Base-by-base conservation (phyloP, 2,888 invertebrate genomes). In the Sympetrum striolatum region DNA sequence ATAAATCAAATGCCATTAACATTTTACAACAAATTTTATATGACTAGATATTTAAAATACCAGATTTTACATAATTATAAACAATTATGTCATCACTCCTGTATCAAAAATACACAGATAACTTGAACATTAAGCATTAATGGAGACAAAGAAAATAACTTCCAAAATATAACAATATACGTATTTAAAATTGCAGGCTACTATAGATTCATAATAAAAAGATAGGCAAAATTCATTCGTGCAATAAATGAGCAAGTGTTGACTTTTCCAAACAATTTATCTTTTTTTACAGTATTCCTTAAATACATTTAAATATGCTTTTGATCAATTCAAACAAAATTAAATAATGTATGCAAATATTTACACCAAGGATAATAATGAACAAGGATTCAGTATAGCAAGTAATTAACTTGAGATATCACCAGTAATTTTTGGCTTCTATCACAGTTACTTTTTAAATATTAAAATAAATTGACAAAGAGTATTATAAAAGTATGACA, bases 351-450 rank as follows among this genome's bases (percentile, higher is more conserved):
- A 73, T 73, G 31, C 73, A 73, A 31, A 73, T 31, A 73, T 73
- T 31, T 73, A 73, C 31, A 73, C 25, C 31, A 73, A 5, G 8
- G 31, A 31, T 31, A 73, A 31, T 73, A 22, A 73, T 14, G 12
- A 73, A 25, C 25, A 31, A 25, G 15, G 31, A 73, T 2, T 22
- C 8, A 31, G 22, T 79, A 4, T 48, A 25, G 53, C 48, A 90
- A 39, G 22, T 25, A 48, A 90, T 35, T 80, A 44, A 79, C 53
- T 79, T 90, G 48, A 79, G 8, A 35, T 37, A 35, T 79, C 44
- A 80, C 25, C n/a, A 79, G 10, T 93, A 93, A 14, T 91, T 92
- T 14, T 6, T 73, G 25, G 14, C 31, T 73, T 73, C 31, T 73
- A 73, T 73, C 73, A 73, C 73, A 73, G 31, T 73, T 73, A 31